phyloP scores from a whole-genome alignment of 2,113 vertebrate genomes.

The Gallinago jamesoni region DNA sequence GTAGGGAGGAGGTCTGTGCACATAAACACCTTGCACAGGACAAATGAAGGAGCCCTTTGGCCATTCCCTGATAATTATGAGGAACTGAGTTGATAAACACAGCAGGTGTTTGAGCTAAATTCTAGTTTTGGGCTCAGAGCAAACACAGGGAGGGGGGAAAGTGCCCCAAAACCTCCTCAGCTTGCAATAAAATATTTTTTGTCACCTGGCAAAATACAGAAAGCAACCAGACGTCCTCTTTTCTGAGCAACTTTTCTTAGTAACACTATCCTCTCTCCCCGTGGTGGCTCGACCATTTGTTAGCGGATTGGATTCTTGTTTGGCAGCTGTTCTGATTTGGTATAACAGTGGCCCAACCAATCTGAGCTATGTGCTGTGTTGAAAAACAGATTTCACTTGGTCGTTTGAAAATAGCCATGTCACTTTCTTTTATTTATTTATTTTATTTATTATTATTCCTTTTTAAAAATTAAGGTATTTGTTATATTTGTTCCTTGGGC shows the following conservation, averaged over 20 bases:
- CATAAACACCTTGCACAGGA: not conserved
- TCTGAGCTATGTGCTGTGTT: not conserved
- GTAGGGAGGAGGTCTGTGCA: not conserved
- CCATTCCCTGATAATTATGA: not conserved
- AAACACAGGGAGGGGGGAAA: not conserved
- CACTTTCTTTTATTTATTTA: not conserved
- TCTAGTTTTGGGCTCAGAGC: not conserved
- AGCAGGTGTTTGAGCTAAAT: not conserved
- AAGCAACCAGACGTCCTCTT: not conserved
- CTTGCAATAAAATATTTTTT: not conserved
- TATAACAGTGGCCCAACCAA: not conserved
- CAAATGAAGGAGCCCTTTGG: not conserved
- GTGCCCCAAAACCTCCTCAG: not conserved
- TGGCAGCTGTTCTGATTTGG: conserved; percentile 14
- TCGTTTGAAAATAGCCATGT: not conserved
- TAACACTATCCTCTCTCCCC: not conserved
- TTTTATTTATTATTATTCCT: too few species aligned
- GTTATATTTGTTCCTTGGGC: not conserved
- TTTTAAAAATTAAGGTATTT: too few species aligned
- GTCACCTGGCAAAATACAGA: not conserved
- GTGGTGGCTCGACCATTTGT: not conserved
- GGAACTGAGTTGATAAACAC: not conserved
- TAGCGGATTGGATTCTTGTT: not conserved
- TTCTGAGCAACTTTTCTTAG: not conserved
- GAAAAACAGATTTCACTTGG: not conserved